A percentile compares a stretch with the other conserved stretches of the same genome.
Evolutionary conservation across 2,113 vertebrate genomes (phyloP).

Genomic region (Carassius auratus): DNA sequence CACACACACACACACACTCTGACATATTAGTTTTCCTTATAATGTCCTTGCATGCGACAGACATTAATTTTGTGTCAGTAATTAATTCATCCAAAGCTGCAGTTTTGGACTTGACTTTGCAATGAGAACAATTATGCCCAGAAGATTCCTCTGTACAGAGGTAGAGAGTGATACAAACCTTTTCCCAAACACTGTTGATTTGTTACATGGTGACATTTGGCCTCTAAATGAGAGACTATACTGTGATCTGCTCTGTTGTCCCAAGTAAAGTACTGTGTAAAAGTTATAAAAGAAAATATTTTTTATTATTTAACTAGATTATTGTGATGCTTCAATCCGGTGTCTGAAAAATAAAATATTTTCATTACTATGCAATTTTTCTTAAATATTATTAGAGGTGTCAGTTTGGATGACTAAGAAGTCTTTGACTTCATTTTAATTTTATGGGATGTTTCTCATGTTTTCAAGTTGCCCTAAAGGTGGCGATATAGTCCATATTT

Average conservation of each 20-base stretch:
- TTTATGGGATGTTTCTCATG: background rate
- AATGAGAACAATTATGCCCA: background rate
- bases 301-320: background rate
- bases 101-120: too few relatives aligned
- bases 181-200: background rate
- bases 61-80: background rate
- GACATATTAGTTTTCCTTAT: background rate
- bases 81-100: background rate
- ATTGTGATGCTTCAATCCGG: background rate
- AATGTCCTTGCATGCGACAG: background rate
- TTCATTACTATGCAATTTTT: background rate
- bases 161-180: background rate
- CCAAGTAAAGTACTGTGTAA: background rate
- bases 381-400: background rate
- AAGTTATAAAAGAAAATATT: too few relatives aligned
- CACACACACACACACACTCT: too few relatives aligned
- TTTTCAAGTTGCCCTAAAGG: slow-evolving; percentile 1
- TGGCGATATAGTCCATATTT: slow-evolving; percentile 30
- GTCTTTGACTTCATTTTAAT: background rate
- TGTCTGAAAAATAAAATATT: background rate
- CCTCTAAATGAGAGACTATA: background rate
- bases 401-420: background rate
- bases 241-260: background rate
- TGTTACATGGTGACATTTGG: background rate
- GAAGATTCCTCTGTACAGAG: background rate